Evolutionary conservation across 35 echinoderm and acorn worm genomes (phyloP), one percentile per base, ranked within the genome.

Genomic region (Patiria miniata): DNA sequence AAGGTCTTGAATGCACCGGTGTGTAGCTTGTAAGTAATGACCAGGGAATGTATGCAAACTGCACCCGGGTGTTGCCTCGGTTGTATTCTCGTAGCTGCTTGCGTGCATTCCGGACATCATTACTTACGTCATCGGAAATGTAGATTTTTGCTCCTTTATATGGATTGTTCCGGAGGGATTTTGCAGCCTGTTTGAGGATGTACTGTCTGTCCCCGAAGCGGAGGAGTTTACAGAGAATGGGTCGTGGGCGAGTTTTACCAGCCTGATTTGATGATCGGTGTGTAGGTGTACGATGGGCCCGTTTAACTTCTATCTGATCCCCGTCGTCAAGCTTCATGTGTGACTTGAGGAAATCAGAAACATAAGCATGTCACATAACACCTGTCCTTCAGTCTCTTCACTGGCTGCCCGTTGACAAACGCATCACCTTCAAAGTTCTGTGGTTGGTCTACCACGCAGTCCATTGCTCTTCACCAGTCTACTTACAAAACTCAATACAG

Each of bases 21-120:
- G n/a, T n/a, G n/a, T n/a, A n/a, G n/a, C n/a, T n/a, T n/a, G n/a
- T n/a, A n/a, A n/a, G n/a, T n/a, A n/a, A n/a, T 56, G 53, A 56
- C 53, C 53, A 56, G 53, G 53, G 53, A 56, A 56, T 56, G 53
- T 56, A 56, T 12, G 53, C 53, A n/a, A 56, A 56, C 53, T 56
- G 53, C n/a, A 56, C 53, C n/a, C 53, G 53, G 14, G 14, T n/a
- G 53, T 56, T n/a, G 53, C 53, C 1, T 56, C n/a, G 53, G n/a
- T 56, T 12, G 53, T 56, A 56, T 56, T 56, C 53, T n/a, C 53
- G 14, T 12, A 56, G 53, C n/a, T 56, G 14, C 53, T 56, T 56
- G 14, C 53, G 53, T 56, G 14, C 14, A 56, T 12, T n/a, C 53
- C 53, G 53, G n/a, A 56, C n/a, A 0, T 56, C n/a, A 17, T 12